phyloP scores from a whole-genome alignment of 2,113 vertebrate genomes.

The Columba janthina region DNA sequence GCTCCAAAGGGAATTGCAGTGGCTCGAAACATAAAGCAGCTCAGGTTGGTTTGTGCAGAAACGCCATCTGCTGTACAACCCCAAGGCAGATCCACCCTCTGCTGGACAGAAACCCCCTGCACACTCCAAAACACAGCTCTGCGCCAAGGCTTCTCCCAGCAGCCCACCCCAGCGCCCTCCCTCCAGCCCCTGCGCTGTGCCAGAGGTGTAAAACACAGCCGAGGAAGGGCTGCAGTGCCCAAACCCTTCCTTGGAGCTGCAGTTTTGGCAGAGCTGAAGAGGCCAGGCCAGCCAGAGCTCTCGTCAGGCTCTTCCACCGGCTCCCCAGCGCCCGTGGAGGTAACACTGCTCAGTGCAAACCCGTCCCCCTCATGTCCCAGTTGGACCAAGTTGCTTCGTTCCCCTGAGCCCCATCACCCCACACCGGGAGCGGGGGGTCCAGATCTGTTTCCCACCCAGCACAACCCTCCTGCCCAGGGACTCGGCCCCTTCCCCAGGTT shows the following conservation, averaged over 20 bases:
- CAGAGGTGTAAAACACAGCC: background rate
- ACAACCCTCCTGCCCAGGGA: fast-evolving
- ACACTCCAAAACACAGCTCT: fast-evolving
- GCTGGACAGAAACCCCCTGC: background rate
- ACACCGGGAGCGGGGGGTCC: fast-evolving
- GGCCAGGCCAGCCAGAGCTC: background rate
- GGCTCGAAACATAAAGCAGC: fast-evolving
- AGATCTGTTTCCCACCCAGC: background rate
- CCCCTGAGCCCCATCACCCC: background rate
- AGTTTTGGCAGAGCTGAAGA: background rate
- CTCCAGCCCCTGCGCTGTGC: fast-evolving
- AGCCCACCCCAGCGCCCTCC: background rate
- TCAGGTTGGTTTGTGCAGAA: fast-evolving
- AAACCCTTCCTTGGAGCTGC: fast-evolving
- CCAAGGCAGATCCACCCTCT: background rate
- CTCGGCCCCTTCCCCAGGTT: background rate
- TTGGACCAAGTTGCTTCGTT: fast-evolving
- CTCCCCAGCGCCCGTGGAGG: fast-evolving
- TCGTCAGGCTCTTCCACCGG: background rate
- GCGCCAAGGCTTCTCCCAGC: background rate
- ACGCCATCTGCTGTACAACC: background rate
- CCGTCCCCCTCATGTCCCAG: background rate
- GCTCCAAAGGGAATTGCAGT: fast-evolving
- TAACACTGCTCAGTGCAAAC: fast-evolving
- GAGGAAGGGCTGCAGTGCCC: background rate